These are phyloP conservation scores for Lepus europaeus DNA, from an alignment of 2,113 vertebrate species.

Conservation along the genomic window DNA sequence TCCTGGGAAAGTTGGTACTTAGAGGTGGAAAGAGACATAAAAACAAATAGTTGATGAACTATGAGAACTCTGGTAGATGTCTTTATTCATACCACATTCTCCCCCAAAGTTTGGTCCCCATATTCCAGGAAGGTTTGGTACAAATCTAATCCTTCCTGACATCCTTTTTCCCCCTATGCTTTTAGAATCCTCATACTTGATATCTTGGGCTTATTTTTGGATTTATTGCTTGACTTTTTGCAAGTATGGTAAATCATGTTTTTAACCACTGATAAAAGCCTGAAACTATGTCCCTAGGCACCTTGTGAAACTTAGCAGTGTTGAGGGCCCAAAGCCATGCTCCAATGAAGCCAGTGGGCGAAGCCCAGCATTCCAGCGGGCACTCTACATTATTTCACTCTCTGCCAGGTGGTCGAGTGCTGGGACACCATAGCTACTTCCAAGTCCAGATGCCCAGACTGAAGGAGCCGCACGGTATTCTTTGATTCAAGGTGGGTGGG, in stretches of 20 bases:
- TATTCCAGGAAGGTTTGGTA: neutral
- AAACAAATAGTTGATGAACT: neutral
- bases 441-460: conserved; percentile 38
- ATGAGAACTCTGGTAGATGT: neutral
- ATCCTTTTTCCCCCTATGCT: neutral
- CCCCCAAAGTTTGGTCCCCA: neutral
- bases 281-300: neutral
- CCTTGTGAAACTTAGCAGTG: neutral
- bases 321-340: neutral
- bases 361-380: conserved; percentile 54
- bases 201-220: conserved; percentile 17
- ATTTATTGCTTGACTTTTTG: conserved; percentile 55
- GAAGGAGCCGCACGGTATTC: neutral
- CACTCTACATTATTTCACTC: neutral
- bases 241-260: conserved; percentile 43
- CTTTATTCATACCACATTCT: neutral
- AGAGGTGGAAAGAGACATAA: neutral
- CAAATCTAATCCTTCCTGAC: neutral
- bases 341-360: neutral
- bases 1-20: neutral
- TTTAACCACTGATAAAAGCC: conserved; percentile 41
- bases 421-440: neutral
- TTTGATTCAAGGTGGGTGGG: conserved; percentile 52
- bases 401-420: conserved; percentile 41
- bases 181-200: conserved; percentile 1